phyloP scores from a whole-genome alignment of 2,797 vertebrate genomes.

The Lepidocolaptes lacrymiger region DNA sequence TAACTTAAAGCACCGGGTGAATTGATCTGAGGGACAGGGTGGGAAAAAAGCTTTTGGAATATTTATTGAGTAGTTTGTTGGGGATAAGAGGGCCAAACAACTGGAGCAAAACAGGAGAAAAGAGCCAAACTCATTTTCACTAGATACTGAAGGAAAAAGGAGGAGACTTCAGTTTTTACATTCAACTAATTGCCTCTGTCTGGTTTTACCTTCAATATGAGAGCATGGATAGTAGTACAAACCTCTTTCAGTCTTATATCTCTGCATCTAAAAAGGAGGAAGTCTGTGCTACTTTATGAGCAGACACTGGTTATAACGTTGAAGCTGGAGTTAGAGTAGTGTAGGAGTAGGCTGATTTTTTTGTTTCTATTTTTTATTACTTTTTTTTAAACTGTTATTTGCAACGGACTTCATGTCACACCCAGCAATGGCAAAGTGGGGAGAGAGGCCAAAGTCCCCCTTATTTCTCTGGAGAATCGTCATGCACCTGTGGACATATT shows the following conservation, averaged over 20 bases:
- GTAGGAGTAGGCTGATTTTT: not conserved
- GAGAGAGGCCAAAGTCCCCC: not conserved
- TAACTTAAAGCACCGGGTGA: constrained; percentile 1
- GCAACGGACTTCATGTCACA: not conserved
- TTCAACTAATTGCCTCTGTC: not conserved
- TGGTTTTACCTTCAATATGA: not conserved
- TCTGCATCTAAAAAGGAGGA: not conserved
- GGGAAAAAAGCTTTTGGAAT: not conserved
- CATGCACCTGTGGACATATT: not conserved
- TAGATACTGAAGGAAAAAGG: not conserved
- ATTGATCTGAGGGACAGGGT: not conserved
- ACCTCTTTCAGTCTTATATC: not conserved
- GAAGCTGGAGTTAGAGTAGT: not conserved
- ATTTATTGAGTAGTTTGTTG: not conserved
- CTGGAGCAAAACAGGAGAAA: not conserved
- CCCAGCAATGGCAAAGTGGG: not conserved
- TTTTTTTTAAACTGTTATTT: not conserved
- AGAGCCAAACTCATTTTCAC: not conserved
- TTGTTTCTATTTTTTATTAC: not conserved
- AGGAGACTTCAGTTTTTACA: not conserved
- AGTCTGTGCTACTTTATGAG: not conserved
- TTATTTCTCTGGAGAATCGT: not conserved
- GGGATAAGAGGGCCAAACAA: not conserved
- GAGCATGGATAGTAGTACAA: not conserved
- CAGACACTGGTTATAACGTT: not conserved